Evolutionary conservation across 2,797 vertebrate species (phyloP).

Genomic region (Sylvia borin): DNA sequence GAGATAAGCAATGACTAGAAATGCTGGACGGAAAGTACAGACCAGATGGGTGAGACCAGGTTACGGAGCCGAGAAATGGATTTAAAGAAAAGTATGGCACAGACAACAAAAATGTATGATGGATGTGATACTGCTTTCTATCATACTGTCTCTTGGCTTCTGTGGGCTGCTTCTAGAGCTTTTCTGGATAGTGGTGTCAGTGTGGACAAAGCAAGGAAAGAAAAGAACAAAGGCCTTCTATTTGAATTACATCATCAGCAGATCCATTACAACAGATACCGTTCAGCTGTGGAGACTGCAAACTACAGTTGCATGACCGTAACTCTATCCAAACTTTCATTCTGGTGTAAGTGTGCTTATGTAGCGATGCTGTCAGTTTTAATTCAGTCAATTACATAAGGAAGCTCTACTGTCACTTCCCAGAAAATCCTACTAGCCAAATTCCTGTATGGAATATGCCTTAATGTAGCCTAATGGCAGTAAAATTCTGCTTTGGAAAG

Average conservation of each 20-base stretch:
- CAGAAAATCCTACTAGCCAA: neutral
- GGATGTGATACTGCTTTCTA: neutral
- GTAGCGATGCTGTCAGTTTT: neutral
- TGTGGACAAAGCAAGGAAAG: neutral
- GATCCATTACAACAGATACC: neutral
- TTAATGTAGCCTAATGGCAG: neutral
- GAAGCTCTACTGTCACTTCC: neutral
- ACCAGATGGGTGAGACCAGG: neutral
- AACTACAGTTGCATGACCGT: neutral
- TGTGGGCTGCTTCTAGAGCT: neutral
- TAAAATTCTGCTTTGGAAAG: neutral
- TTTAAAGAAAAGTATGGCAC: neutral
- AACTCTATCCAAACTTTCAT: neutral
- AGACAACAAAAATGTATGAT: neutral
- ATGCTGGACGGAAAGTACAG: neutral
- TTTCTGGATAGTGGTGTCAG: neutral
- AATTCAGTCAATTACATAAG: neutral
- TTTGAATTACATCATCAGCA: neutral
- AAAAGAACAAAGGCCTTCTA: neutral
- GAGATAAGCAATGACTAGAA: neutral
- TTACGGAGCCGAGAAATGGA: neutral
- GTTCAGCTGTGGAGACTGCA: neutral
- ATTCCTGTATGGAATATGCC: neutral
- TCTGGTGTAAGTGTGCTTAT: neutral
- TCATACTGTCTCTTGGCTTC: neutral